Conservation (phyloP, 2,888 invertebrate species). For the Caenorhabditis sp. region DNA sequence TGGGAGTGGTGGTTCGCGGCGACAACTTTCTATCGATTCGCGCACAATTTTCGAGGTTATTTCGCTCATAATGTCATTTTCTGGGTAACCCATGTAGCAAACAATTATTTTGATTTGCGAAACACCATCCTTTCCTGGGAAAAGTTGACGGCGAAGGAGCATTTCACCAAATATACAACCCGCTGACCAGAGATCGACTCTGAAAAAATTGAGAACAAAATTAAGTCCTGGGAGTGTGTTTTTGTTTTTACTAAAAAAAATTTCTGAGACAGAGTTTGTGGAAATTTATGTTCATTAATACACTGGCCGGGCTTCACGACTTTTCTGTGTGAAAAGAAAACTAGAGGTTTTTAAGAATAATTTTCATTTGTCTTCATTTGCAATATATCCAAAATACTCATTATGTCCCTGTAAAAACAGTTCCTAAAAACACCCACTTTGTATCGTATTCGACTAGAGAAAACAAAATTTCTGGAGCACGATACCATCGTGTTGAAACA, state of each 20-base stretch:
- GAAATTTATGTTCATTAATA: too few relatives aligned
- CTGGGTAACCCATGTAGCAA: constrained; percentile 72
- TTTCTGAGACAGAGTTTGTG: too few relatives aligned
- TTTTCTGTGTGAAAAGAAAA: too few relatives aligned
- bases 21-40: constrained; percentile 69
- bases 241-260: neutral
- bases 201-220: constrained; percentile 22
- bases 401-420: too few relatives aligned
- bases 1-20: constrained; percentile 65
- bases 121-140: constrained; percentile 70
- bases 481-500: constrained; percentile 72
- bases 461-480: constrained; percentile 74
- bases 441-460: constrained; percentile 72
- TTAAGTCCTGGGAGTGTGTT: too few relatives aligned
- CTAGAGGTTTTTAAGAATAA: too few relatives aligned
- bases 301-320: too few relatives aligned
- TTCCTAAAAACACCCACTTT: constrained; percentile 65
- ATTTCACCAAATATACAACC: constrained; percentile 75
- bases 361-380: too few relatives aligned
- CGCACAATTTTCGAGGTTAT: constrained; percentile 71
- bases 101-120: constrained; percentile 72
- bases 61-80: constrained; percentile 61
- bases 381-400: too few relatives aligned
- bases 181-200: constrained; percentile 74
- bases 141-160: constrained; percentile 73